Percentiles rank a stretch among this genome's conserved stretches.
These are phyloP conservation scores for Aleiodes leptofemur DNA, from an alignment of 2,888 invertebrate species.

Conservation along the genomic window DNA sequence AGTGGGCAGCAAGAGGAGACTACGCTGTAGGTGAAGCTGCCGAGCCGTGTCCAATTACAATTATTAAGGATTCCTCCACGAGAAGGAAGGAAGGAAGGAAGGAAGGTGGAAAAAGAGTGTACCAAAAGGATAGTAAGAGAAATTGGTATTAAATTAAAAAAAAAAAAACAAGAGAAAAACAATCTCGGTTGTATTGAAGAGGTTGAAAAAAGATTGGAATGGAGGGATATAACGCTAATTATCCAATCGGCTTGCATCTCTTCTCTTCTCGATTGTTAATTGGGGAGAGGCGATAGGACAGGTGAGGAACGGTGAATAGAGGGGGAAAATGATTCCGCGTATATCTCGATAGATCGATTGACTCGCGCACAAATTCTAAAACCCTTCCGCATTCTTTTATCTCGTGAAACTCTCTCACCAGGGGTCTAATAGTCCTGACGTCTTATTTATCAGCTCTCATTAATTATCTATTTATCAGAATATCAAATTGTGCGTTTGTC, in stretches of 20 bases:
- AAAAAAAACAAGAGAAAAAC: neutral
- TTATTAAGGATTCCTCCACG: constrained; percentile 72
- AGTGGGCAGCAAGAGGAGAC: constrained; percentile 72
- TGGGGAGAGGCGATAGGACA: constrained; percentile 35
- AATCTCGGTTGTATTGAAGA: no score
- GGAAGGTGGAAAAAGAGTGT: constrained; percentile 46
- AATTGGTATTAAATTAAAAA: constrained; percentile 19
- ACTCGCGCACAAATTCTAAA: neutral
- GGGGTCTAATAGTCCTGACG: constrained; percentile 48
- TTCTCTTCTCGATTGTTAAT: constrained; percentile 27
- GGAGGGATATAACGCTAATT: constrained; percentile 32
- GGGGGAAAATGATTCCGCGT: constrained; percentile 45
- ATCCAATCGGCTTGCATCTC: constrained; percentile 33
- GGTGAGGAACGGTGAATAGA: constrained; percentile 32
- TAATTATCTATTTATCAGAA: constrained; percentile 24
- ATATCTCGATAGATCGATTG: constrained; percentile 26
- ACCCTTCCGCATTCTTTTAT: constrained; percentile 62
- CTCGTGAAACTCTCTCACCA: constrained; percentile 42
- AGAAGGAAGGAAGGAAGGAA: constrained; percentile 55
- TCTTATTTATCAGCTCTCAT: constrained; percentile 35
- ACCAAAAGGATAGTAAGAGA: constrained; percentile 41
- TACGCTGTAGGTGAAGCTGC: constrained; percentile 62
- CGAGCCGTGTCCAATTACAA: constrained; percentile 74
- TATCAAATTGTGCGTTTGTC: neutral
- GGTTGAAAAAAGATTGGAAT: no score